Conservation (phyloP, 64 coral and sea anemone genomes). For the Montipora foliosa region DNA sequence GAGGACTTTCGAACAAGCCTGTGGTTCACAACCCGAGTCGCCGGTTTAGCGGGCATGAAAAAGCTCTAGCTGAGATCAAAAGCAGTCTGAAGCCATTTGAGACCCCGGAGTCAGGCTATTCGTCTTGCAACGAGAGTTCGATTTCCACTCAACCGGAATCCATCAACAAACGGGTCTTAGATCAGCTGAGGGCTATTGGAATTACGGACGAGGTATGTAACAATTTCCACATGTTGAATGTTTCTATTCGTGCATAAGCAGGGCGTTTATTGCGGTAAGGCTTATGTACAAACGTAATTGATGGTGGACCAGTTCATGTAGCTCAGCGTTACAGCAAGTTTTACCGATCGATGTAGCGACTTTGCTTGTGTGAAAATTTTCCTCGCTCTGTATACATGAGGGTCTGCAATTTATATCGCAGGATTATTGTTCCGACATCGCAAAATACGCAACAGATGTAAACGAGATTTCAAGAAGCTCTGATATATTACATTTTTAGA, state of each 20-base stretch:
- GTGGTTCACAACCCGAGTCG: constrained; percentile 51
- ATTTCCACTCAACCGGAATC: constrained; percentile 50
- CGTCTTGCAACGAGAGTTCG: constrained; percentile 76
- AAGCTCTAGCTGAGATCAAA: constrained; percentile 79
- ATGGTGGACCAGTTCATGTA: background rate
- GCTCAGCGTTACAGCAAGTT: background rate
- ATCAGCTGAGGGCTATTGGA: constrained; percentile 76
- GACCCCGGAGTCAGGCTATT: constrained; percentile 86
- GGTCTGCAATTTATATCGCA: background rate
- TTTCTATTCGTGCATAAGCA: background rate
- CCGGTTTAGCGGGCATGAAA: constrained; percentile 68
- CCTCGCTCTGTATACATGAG: background rate
- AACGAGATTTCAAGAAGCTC: background rate
- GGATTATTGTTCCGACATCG: background rate
- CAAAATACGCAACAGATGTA: background rate
- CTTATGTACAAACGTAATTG: background rate
- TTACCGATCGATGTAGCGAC: too few species aligned
- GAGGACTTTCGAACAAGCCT: background rate
- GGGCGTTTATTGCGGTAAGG: background rate
- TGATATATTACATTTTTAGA: background rate
- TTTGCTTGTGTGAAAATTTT: too few species aligned
- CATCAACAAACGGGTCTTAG: constrained; percentile 74
- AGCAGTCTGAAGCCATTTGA: constrained; percentile 86
- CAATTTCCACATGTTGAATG: too few species aligned
- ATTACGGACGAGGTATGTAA: constrained; percentile 74